Evolutionary conservation across 2,113 vertebrate genomes (phyloP).

Genomic region (Tautogolabrus adspersus): DNA sequence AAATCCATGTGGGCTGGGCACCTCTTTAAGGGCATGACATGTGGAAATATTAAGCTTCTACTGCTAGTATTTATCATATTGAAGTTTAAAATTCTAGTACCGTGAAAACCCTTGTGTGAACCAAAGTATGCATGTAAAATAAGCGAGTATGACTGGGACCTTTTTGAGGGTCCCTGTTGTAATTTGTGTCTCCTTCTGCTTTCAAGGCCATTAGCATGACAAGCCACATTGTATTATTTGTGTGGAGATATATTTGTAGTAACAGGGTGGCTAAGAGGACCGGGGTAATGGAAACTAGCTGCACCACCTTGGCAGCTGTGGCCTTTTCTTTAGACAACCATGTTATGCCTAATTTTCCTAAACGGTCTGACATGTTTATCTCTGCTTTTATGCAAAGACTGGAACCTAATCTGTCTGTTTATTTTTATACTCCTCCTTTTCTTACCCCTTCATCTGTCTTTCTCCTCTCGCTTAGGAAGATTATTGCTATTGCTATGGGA

Average conservation of each 20-base stretch:
- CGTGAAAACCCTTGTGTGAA: no score
- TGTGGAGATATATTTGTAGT: not conserved
- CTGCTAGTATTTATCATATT: no score
- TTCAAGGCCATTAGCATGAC: not conserved
- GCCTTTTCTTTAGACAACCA: conserved; percentile 23
- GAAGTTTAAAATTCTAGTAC: no score
- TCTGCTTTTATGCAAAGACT: conserved; percentile 24
- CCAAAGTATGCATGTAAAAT: no score
- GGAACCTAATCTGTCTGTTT: conserved; percentile 38
- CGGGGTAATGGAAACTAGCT: not conserved
- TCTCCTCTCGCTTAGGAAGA: not conserved
- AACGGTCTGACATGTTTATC: conserved; percentile 48
- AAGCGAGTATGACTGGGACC: not conserved
- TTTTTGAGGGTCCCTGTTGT: not conserved
- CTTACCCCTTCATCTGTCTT: not conserved
- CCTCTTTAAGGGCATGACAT: no score
- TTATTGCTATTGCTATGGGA: conserved; percentile 4
- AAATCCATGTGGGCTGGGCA: no score
- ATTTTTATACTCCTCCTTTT: conserved; percentile 8
- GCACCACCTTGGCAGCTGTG: conserved; percentile 2
- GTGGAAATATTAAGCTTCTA: no score
- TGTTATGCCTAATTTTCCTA: conserved; percentile 46
- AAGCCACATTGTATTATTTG: not conserved
- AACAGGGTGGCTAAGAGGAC: not conserved
- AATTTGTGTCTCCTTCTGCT: not conserved